phyloP scores from a whole-genome alignment of 1,140 invertebrate genomes.

The Drosophila burlai region DNA sequence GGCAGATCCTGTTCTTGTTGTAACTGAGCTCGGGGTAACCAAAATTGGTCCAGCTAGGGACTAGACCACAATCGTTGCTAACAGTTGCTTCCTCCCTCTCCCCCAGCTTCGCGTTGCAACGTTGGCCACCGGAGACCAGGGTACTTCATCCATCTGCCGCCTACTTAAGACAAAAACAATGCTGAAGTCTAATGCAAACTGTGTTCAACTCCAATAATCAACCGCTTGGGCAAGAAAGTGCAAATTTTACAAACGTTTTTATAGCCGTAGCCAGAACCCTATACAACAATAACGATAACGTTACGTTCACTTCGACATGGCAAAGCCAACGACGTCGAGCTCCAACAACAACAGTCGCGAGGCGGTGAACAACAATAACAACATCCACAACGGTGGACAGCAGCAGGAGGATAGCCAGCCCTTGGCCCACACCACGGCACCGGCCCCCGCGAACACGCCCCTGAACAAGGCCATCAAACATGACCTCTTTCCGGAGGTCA shows the following conservation, averaged over 20 bases:
- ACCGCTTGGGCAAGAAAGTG: conserved; percentile 39
- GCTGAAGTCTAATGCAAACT: conserved; percentile 32
- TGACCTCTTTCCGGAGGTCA: conserved; percentile 82
- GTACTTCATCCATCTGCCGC: conserved; percentile 18
- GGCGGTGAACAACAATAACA: conserved; percentile 51
- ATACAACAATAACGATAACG: conserved; percentile 6
- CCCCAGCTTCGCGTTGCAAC: conserved; percentile 13
- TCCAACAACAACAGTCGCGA: conserved; percentile 43
- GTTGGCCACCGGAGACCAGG: conserved; percentile 1
- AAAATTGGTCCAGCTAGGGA: background rate
- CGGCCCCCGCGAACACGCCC: conserved; percentile 74
- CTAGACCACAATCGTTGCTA: background rate
- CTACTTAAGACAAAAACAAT: conserved; percentile 38
- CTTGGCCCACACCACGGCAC: conserved; percentile 22
- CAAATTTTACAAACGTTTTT: conserved; percentile 47
- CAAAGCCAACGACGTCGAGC: conserved; percentile 28
- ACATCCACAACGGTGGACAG: conserved; percentile 16
- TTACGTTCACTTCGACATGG: conserved; percentile 25
- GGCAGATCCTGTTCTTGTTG: conserved; percentile 33
- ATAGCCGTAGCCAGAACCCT: conserved; percentile 19
- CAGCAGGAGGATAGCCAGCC: conserved; percentile 49
- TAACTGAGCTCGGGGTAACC: background rate
- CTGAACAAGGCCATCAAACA: conserved; percentile 78
- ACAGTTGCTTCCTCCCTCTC: conserved; percentile 1
- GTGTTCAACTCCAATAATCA: conserved; percentile 48